These are phyloP conservation scores for Nasua narica DNA, from an alignment of 2,797 vertebrate genomes.

Conservation along the genomic window DNA sequence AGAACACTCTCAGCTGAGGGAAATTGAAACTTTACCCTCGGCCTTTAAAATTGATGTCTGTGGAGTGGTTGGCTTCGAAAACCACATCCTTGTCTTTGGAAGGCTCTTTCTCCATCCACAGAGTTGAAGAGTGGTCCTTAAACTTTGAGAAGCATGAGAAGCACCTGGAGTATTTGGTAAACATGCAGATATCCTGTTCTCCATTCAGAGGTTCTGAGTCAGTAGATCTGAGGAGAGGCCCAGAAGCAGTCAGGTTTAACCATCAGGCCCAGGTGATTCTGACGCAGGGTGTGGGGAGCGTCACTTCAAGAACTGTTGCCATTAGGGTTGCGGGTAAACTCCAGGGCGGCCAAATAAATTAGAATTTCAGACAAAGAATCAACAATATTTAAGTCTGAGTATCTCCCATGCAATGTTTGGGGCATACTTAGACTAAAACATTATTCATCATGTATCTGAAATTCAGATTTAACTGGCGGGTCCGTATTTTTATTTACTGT, in stretches of 20 bases:
- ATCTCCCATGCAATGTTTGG: not conserved
- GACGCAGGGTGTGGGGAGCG: too few relatives aligned
- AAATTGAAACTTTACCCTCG: not conserved
- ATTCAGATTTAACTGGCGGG: not conserved
- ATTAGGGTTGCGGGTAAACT: not conserved
- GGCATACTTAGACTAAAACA: not conserved
- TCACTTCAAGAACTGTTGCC: not conserved
- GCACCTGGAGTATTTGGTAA: not conserved
- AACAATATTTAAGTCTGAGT: not conserved
- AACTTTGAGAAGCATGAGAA: not conserved
- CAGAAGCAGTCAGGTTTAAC: not conserved
- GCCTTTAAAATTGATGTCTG: not conserved
- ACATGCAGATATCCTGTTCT: not conserved
- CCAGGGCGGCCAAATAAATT: not conserved
- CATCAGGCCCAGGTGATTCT: not conserved
- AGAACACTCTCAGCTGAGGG: not conserved
- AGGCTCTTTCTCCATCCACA: not conserved
- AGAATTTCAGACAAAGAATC: not conserved
- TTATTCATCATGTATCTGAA: not conserved
- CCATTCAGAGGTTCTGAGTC: not conserved
- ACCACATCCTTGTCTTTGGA: not conserved
- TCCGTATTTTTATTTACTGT: not conserved
- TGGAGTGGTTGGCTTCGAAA: not conserved
- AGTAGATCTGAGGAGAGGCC: not conserved
- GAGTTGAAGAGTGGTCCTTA: not conserved